Percentiles rank a stretch among this genome's conserved stretches.
phyloP scores from a whole-genome alignment of 1,140 invertebrate species.

The Magallana gigas region DNA sequence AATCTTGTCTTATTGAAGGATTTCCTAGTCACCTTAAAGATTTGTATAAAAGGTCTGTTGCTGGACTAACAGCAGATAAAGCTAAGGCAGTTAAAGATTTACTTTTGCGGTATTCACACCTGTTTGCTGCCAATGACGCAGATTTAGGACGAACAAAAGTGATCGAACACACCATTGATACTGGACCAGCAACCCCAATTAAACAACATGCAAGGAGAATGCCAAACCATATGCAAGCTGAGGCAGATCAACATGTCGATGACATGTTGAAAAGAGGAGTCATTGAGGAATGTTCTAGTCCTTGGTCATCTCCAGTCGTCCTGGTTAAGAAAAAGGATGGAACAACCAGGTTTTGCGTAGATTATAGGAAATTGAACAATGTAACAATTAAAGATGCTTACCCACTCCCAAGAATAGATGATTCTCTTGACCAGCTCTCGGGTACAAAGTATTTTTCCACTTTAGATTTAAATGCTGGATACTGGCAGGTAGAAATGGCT shows the following conservation, averaged over 20 bases:
- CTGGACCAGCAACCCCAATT: slow-evolving; percentile 52
- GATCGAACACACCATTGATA: slow-evolving; percentile 52
- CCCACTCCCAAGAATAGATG: slow-evolving; percentile 44
- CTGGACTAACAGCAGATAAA: background rate
- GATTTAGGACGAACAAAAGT: slow-evolving; percentile 55
- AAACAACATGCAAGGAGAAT: slow-evolving; percentile 50
- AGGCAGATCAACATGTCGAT: background rate
- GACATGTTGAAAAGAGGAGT: background rate
- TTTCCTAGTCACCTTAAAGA: slow-evolving; percentile 34
- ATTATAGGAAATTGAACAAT: slow-evolving; percentile 26
- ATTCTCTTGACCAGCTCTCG: slow-evolving; percentile 4
- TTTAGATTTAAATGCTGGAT: slow-evolving; percentile 51
- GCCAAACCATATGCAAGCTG: slow-evolving; percentile 17
- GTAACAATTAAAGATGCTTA: slow-evolving; percentile 32
- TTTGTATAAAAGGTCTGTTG: background rate
- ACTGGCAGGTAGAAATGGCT: slow-evolving; percentile 76
- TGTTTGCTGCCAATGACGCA: slow-evolving; percentile 47
- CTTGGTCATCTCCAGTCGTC: slow-evolving; percentile 32
- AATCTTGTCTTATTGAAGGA: background rate
- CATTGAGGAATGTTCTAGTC: background rate
- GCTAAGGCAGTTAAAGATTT: background rate
- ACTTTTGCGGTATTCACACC: background rate
- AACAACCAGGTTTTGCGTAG: slow-evolving; percentile 14
- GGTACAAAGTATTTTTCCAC: background rate
- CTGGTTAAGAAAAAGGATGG: slow-evolving; percentile 45